phyloP scores from a whole-genome alignment of 1,140 invertebrate genomes.

The Penaeus japonicus region DNA sequence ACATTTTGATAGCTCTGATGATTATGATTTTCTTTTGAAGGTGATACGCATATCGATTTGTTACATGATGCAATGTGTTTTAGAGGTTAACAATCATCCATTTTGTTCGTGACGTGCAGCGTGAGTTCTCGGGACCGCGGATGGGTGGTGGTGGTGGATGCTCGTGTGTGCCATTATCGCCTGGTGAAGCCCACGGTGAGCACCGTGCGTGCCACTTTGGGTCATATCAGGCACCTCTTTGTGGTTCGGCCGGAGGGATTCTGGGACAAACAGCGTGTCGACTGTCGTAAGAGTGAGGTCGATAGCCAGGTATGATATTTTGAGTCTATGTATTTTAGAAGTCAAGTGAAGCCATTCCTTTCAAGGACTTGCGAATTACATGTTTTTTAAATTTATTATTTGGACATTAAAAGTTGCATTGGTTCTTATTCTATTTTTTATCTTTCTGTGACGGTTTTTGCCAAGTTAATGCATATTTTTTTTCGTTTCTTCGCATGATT shows the following conservation, averaged over 20 bases:
- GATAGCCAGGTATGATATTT: conserved; percentile 71
- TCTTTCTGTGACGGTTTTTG: not conserved
- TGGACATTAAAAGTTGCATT: no score
- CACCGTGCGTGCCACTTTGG: conserved; percentile 68
- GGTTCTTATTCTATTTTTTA: not conserved
- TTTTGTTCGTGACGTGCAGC: conserved; percentile 63
- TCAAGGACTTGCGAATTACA: no score
- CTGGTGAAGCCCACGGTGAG: conserved; percentile 69
- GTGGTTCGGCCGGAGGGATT: conserved; percentile 76
- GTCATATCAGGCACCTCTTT: conserved; percentile 61
- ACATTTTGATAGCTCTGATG: no score
- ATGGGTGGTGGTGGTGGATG: conserved; percentile 74
- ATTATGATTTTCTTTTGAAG: no score
- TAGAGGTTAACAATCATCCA: no score
- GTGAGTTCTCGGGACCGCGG: conserved; percentile 67
- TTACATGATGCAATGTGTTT: no score
- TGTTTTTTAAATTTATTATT: no score
- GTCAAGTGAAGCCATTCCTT: no score
- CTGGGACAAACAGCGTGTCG: conserved; percentile 76
- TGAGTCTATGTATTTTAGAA: not conserved
- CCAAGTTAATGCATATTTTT: not conserved
- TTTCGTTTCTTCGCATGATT: not conserved
- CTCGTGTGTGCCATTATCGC: conserved; percentile 72
- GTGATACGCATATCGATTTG: no score
- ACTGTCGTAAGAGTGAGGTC: conserved; percentile 72